Evolutionary conservation across 2,888 invertebrate species (phyloP).

Genomic region (Frankliniella intonsa): DNA sequence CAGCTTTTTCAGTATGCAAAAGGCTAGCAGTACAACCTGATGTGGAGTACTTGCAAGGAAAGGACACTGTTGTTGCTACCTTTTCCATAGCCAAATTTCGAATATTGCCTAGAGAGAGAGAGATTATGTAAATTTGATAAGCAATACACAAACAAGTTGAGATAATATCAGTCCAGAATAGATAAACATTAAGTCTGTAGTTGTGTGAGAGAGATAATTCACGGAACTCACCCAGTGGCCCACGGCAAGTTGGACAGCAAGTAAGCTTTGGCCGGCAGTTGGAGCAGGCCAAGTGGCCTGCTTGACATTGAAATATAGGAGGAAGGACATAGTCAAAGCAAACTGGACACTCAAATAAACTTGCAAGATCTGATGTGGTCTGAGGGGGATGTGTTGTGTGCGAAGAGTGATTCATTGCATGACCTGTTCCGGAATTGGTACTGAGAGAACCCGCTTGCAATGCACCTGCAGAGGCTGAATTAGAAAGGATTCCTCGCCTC

Average conservation of each 20-base stretch:
- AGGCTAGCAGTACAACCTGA: conserved; percentile 91
- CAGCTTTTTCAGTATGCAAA: conserved; percentile 94
- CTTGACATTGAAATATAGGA: conserved; percentile 97
- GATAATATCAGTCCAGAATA: too few relatives aligned
- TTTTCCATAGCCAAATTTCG: conserved; percentile 99
- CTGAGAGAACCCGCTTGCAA: not conserved
- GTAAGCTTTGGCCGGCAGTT: conserved; percentile 94
- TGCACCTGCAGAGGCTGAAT: not conserved
- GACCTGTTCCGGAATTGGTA: not conserved
- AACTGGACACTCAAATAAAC: conserved; percentile 92
- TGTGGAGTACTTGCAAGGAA: conserved; percentile 96
- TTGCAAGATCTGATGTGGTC: conserved; percentile 73
- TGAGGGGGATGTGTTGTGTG: conserved; percentile 17
- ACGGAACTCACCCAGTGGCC: conserved; percentile 66
- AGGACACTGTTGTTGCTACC: conserved; percentile 96
- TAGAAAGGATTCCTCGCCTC: not conserved
- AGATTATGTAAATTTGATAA: conserved; percentile 22
- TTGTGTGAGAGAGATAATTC: conserved; percentile 27
- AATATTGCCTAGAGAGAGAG: conserved; percentile 68
- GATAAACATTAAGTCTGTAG: conserved; percentile 60
- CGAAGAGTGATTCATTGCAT: not conserved
- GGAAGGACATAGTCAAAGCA: conserved; percentile 99
- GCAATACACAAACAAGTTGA: conserved; percentile 65
- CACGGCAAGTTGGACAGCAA: conserved; percentile 97
- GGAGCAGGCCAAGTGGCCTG: conserved; percentile 97